Base-by-base conservation (phyloP, 2,888 invertebrate species). In the Terebella lapidaria region DNA sequence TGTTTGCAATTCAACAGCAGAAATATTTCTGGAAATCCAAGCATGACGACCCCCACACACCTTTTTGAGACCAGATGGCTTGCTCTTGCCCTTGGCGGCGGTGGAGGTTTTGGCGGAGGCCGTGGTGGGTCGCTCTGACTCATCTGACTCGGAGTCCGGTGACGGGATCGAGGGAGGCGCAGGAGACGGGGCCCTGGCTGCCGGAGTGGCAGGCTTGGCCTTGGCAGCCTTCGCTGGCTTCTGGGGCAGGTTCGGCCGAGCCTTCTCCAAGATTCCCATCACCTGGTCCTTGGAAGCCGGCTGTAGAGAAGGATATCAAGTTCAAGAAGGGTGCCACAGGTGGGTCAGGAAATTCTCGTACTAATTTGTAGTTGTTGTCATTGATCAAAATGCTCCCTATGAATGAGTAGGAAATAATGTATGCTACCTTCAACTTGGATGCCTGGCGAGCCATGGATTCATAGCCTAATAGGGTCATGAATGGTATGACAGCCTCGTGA, bases 401-500 rank as follows among this genome's bases (percentile, higher is more conserved):
- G n/a, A n/a, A n/a, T n/a, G n/a, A n/a, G 49, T 22, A 22, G 49
- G 24, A 22, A 20, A 49, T 49, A 49, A n/a, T 24, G 22, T 35
- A 10, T 15, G 64, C 58, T 74, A 89, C 89, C 86, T 92, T 91
- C 3, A 92, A 78, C 76, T 90, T 91, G 64, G 89, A 88, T 0
- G 88, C 84, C 63, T 88, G 88, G 67, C 88, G 87, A 59, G 85
- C 83, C 89, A 92, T 90, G 10, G 84, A 72, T 56, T 90, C 90
- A 63, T 88, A 94, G 1, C 94, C 91, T 4, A 92, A 83, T 77
- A 94, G 94, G 66, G 94, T 87, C 94, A 95, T 95, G 71, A 93
- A 87, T 2, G 94, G 94, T 49, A 94, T 82, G 42, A 94, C 87
- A 47, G 92, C 91, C 75, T 94, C 94, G 58, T 89, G 88, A 1